A percentile compares a stretch with the other conserved stretches of the same genome.
Conservation (phyloP, 2,888 invertebrate species). For the Chorisops tibialis region DNA sequence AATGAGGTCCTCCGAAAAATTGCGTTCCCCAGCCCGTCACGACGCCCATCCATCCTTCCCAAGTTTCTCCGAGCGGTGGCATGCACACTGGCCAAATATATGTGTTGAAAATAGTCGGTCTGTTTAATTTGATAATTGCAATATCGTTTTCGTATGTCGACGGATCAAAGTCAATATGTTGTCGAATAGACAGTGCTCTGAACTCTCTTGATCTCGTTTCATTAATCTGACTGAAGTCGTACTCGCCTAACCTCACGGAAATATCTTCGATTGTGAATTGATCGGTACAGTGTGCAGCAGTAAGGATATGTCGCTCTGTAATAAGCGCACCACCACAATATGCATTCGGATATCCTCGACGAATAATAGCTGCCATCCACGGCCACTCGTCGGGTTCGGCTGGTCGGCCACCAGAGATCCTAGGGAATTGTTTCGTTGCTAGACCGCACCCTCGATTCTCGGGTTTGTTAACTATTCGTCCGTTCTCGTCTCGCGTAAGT, state of each 20-base stretch:
- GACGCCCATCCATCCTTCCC: slow-evolving; percentile 61
- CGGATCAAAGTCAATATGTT: slow-evolving; percentile 66
- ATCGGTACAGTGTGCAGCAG: slow-evolving; percentile 48
- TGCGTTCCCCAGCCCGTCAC: slow-evolving; percentile 79
- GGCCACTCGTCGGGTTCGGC: slow-evolving; percentile 73
- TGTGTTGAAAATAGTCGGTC: slow-evolving; percentile 66
- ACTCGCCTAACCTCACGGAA: slow-evolving; percentile 74
- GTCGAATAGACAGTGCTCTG: slow-evolving; percentile 61
- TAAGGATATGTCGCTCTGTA: slow-evolving; percentile 73
- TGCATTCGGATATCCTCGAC: slow-evolving; percentile 58
- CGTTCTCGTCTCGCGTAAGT: slow-evolving; percentile 35
- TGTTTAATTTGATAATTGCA: slow-evolving; percentile 66
- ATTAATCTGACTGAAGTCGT: slow-evolving; percentile 65
- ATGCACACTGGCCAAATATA: slow-evolving; percentile 84
- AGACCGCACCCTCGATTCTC: slow-evolving; percentile 51
- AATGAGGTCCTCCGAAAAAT: slow-evolving; percentile 67
- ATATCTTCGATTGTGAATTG: slow-evolving; percentile 62
- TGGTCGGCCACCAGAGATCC: slow-evolving; percentile 62
- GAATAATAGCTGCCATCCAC: slow-evolving; percentile 78
- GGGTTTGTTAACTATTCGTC: slow-evolving; percentile 42
- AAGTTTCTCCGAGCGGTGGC: slow-evolving; percentile 62
- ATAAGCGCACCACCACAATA: slow-evolving; percentile 81
- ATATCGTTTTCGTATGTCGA: slow-evolving; percentile 73
- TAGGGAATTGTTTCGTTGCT: slow-evolving; percentile 51
- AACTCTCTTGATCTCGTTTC: slow-evolving; percentile 72